A percentile compares a stretch with the other conserved stretches of the same genome.
These are phyloP conservation scores for Cydia fagiglandana DNA, from an alignment of 1,140 invertebrate genomes.

Conservation along the genomic window DNA sequence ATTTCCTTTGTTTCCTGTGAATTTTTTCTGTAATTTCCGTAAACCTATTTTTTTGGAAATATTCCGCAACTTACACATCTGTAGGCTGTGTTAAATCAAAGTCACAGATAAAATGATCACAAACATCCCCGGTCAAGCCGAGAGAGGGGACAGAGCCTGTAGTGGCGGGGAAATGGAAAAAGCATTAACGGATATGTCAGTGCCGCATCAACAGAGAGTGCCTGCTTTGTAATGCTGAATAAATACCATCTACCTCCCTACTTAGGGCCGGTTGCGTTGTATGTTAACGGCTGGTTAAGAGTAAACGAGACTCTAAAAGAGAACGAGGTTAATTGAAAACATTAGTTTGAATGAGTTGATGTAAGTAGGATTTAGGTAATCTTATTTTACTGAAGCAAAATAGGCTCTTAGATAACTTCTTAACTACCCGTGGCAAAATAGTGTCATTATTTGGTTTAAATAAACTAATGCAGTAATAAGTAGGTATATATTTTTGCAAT, in stretches of 20 bases:
- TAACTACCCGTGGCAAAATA: too few species aligned
- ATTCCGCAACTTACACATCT: background rate
- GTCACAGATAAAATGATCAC: slow-evolving; percentile 46
- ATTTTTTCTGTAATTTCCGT: too few species aligned
- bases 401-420: too few species aligned
- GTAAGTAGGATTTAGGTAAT: too few species aligned
- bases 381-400: too few species aligned
- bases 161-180: slow-evolving; percentile 77
- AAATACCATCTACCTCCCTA: slow-evolving; percentile 69
- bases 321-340: too few species aligned
- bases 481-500: too few species aligned
- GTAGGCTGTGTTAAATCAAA: slow-evolving; percentile 28
- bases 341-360: too few species aligned
- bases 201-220: slow-evolving; percentile 72
- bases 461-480: too few species aligned
- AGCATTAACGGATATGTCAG: slow-evolving; percentile 79
- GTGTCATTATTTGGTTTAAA: too few species aligned
- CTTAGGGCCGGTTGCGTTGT: slow-evolving; percentile 46
- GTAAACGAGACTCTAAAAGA: background rate
- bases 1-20: too few species aligned
- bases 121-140: slow-evolving; percentile 63
- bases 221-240: slow-evolving; percentile 75
- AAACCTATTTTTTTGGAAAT: too few species aligned
- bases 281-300: slow-evolving; percentile 32
- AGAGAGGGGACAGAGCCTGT: slow-evolving; percentile 49